Evolutionary conservation across 1,140 invertebrate species (phyloP), one percentile per base, ranked within the genome.

Genomic region (Drosophila sulfurigaster): DNA sequence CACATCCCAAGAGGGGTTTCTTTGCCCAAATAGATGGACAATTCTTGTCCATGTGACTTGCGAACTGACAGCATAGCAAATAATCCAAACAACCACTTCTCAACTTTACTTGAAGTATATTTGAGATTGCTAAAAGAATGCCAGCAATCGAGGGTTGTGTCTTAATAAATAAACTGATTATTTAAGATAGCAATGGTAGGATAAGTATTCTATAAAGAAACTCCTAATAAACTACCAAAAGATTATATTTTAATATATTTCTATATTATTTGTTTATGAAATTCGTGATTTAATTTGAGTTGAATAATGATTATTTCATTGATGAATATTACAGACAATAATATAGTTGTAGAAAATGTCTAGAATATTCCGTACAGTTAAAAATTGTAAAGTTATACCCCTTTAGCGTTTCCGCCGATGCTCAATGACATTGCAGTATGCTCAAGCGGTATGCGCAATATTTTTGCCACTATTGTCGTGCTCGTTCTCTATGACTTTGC

Each of bases 401-500:
- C 15, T 20, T 45, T 11, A 8, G 11, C 7, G 20, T 6, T 10
- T 13, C 45, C 56, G 71, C 41, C 65, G 7, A 2, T 65, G 51
- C 15, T 32, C 2, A 1, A 30, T 57, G 54, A 43, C 16, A 20
- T n/a, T 43, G 54, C 25, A 11, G 8, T 11, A 10, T 58, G 35
- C 20, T 0, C n/a, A 43, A 41, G 3, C n/a, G 35, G 13, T 25
- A n/a, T 70, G 51, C 51, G 15, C 59, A 72, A 68, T 75, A 52
- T 73, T 45, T 65, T 8, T 13, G 16, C 54, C 54, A 59, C 13
- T 38, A 43, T 65, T 71, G 66, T 87, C 43, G 16, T 2, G 13
- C 13, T 51, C 11, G 52, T 43, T n/a, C 15, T 32, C 32, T 41
- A 74, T 78, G 75, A 88, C 67, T 78, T 78, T 78, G 80, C 83